Base-by-base conservation (phyloP, 2,888 invertebrate genomes). In the Epistrophella euchroma region DNA sequence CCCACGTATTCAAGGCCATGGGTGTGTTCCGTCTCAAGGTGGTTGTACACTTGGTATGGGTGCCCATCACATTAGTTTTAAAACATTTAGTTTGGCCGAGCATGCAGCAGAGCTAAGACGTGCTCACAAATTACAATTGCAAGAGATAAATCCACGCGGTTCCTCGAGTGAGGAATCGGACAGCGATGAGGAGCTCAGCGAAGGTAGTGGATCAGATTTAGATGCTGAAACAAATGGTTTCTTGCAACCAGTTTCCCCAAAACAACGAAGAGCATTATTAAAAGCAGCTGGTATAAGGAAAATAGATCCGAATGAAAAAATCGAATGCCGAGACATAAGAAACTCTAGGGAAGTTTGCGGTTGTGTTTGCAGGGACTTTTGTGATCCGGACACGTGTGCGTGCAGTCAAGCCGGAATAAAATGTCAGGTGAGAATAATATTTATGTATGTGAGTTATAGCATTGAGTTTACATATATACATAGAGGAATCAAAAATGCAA, bases 361-460 rank as follows among this genome's bases (percentile, higher is more conserved):
- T 52, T 98, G 98, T 92, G 96, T 96, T 60, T 98, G 98, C 91
- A 96, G 97, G 92, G 97, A 97, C 68, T 96, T 96, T 90, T 99
- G 99, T 93, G 97, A 98, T 93, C 99, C 99, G 1, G 98, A 98
- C 90, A 97, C 96, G 25, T 99, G 99, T 92, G 96, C 97, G 17
- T 99, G 99, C 93, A 97, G 98, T 91, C 95, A 97, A 91, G 97
- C 97, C 56, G 98, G 98, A 85, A 99, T 99, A 88, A 98, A 98
- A 93, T 99, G 99, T 92, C 98, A 98, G 94, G 95, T 94, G 88
- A 88, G 91, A 87, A 7, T 9, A 40, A 47, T 60, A 15, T 52
- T 52, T 50, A 2, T 15, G 1, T 25, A 3, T 47, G 2, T 10
- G 4, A 52, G 6, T 15, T 52, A 25, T 22, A 25, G 3, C 2